Evolutionary conservation across 1,140 invertebrate species (phyloP).

Genomic region (Drosophila ercepeae): DNA sequence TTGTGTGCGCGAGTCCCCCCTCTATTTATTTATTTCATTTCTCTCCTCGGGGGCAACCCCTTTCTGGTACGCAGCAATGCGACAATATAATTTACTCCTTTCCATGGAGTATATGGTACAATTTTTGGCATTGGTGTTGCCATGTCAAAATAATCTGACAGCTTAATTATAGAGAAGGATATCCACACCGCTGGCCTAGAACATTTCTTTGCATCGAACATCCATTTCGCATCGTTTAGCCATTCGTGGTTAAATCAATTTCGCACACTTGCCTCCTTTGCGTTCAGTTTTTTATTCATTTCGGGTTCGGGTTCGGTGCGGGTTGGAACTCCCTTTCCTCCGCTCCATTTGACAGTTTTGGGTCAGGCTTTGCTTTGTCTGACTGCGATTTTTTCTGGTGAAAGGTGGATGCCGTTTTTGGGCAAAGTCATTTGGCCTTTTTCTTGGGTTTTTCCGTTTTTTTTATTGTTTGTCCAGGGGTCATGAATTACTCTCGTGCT

Average conservation of each 20-base stretch:
- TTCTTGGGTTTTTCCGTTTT: constrained; percentile 35
- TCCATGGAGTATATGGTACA: constrained; percentile 44
- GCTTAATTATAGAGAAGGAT: constrained; percentile 80
- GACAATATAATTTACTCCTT: constrained; percentile 76
- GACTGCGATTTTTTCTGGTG: constrained; percentile 31
- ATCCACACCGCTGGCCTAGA: constrained; percentile 56
- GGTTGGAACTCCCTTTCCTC: constrained; percentile 17
- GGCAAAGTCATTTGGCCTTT: constrained; percentile 52
- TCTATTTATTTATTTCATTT: constrained; percentile 29
- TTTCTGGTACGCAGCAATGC: constrained; percentile 45
- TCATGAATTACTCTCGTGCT: constrained; percentile 45
- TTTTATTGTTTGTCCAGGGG: constrained; percentile 46
- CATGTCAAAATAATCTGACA: constrained; percentile 83
- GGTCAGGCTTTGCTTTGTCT: constrained; percentile 55
- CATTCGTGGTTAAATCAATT: constrained; percentile 80
- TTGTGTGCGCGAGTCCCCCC: constrained; percentile 33
- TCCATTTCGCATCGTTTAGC: constrained; percentile 71
- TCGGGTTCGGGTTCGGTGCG: not conserved
- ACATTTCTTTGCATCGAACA: constrained; percentile 48
- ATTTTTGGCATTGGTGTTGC: constrained; percentile 47
- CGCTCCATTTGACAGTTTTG: constrained; percentile 62
- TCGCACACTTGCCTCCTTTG: constrained; percentile 55
- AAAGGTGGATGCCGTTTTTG: constrained; percentile 43
- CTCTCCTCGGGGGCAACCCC: constrained; percentile 20
- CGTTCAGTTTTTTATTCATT: not conserved